Base-by-base conservation (phyloP, 2,797 vertebrate species). In the Furcifer pardalis region DNA sequence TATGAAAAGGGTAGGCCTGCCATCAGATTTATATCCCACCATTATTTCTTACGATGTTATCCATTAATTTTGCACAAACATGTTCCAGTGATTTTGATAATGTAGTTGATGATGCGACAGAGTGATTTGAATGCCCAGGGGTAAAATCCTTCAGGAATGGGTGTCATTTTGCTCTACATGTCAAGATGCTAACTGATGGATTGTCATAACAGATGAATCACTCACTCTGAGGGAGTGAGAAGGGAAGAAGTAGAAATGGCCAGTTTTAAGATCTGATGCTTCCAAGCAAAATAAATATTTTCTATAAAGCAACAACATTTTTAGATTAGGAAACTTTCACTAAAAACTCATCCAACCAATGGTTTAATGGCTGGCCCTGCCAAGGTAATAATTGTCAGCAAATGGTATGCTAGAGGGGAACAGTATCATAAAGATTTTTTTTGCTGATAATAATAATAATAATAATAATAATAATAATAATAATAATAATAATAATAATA, bases 1-100 rank as follows among this genome's bases (percentile, higher is more conserved):
- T 84, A 88, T 73, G 30, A 52, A 87, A 83, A 37, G 65, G 63
- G 69, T 56, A 77, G 32, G 30, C 84, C 86, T 91, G 86, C 74
- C 86, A 81, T 9, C 69, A 93, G 93, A 93, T 92, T 94, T 92
- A 92, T 91, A 79, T 77, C 63, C 84, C 87, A 27, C 62, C 77
- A 32, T 90, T 91, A 83, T 84, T 93, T 62, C 78, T 91, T 90
- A 72, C 56, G 89, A 91, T 87, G 90, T 63, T 93, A 89, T 91
- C 79, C 90, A 95, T 95, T 94, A 95, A 78, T 78, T 87, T 79
- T 89, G 84, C 79, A 91, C 92, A 94, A 96, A 94, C 88, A 85
- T 90, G 86, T 90, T 89, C 75, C 90, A 89, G 86, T 87, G 92
- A 94, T 94, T 94, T 92, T 92, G 88, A 83, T 94, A 93, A 92